Conservation (phyloP, 2,113 vertebrate species). For the Amblyopsis rosae region DNA sequence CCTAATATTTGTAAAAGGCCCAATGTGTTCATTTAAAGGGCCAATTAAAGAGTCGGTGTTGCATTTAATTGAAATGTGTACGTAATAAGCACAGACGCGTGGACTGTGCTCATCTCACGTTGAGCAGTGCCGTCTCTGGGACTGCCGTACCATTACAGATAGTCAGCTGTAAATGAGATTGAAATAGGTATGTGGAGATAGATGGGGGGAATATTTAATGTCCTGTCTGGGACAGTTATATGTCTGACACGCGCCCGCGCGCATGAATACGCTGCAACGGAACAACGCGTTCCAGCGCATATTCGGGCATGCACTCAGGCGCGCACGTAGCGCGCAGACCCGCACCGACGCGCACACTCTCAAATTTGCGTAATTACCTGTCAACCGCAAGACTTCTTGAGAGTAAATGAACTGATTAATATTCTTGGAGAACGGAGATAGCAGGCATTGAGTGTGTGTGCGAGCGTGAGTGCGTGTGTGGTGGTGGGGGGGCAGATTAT, state of each 20-base stretch:
- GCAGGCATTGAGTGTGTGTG: background rate
- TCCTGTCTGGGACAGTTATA: conserved; percentile 5
- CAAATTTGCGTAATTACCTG: conserved; percentile 64
- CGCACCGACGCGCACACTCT: background rate
- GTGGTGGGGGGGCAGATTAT: conserved; percentile 34
- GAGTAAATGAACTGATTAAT: conserved; percentile 70
- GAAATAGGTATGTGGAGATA: conserved; percentile 35
- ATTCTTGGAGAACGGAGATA: conserved; percentile 35
- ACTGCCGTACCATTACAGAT: conserved; percentile 24
- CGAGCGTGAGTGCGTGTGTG: background rate
- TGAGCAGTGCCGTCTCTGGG: conserved; percentile 2
- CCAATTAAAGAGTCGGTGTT: conserved; percentile 55
- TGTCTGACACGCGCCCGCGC: background rate
- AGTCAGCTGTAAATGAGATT: conserved; percentile 30
- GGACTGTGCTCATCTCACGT: conserved; percentile 31
- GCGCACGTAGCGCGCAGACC: background rate
- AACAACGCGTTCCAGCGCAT: too few relatives aligned
- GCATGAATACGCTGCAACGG: background rate
- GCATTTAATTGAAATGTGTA: conserved; percentile 66
- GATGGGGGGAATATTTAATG: conserved; percentile 26
- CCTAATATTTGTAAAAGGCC: conserved; percentile 61
- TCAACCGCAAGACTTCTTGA: conserved; percentile 62
- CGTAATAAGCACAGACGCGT: conserved; percentile 57
- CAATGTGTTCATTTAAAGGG: conserved; percentile 48
- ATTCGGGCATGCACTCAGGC: background rate